Evolutionary conservation across 2,888 invertebrate species (phyloP), one percentile per base, ranked within the genome.

Genomic region (Troides oblongomaculatus): DNA sequence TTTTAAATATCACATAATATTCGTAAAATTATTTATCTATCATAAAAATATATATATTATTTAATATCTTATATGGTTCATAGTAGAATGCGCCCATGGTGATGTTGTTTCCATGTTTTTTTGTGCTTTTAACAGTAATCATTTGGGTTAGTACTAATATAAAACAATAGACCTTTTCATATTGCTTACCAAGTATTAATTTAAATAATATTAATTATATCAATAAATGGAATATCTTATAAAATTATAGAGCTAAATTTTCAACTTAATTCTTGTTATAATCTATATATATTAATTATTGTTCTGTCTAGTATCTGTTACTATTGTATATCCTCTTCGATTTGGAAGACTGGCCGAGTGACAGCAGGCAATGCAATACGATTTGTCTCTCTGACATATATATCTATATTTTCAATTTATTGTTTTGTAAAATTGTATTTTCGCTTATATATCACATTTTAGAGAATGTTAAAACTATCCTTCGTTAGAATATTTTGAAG

Each of bases 1-100:
- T 85, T 84, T 83, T 87, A 89, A 89, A 90, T 90, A 92, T 91
- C 90, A 91, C 90, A 89, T 90, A 90, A 88, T 90, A 89, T 89
- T 91, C 87, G 87, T 90, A 88, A 85, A 83, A 84, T 82, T 83
- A 86, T 85, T 79, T 81, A 81, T 79, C 81, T 86, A 85, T 78
- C 83, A 79, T 78, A 79, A 79, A 21, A 57, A 21, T 57, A 21
- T 57, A 61, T 56, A 43, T 66, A 65, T 77, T 76, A 21, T 82
- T 82, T 84, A 87, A 87, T 89, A 89, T 88, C 86, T 83, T 85
- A 84, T 84, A 82, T 92, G 88, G 88, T 88, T 88, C 87, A 84
- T 86, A 81, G 77, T 82, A 81, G 81, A 81, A 79, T 82, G 86
- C 84, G 85, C 82, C 84, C 71, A 76, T 75, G 60, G 53, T 17